phyloP scores from a whole-genome alignment of 2,797 vertebrate species.

The Squalus acanthias region DNA sequence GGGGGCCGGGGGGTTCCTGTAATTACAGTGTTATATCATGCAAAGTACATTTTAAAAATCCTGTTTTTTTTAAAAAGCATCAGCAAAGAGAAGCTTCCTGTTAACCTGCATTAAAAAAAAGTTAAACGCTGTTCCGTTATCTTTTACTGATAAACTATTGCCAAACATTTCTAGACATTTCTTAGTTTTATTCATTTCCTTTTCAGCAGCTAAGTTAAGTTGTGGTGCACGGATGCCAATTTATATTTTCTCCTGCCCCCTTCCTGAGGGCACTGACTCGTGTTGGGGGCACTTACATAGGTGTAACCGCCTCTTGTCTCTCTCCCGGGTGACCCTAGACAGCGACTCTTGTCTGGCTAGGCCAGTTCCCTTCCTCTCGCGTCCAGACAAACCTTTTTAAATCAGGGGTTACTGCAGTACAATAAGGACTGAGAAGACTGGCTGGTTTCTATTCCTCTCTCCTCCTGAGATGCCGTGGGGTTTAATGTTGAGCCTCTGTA shows the following conservation, averaged over 20 bases:
- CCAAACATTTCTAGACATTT: not conserved
- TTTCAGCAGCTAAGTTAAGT: not conserved
- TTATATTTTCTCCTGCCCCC: not conserved
- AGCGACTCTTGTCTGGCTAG: too few species aligned
- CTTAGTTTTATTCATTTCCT: not conserved
- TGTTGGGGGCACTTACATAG: not conserved
- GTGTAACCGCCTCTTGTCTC: not conserved
- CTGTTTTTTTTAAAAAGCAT: not conserved
- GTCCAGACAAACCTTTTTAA: not conserved
- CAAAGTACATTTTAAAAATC: not conserved
- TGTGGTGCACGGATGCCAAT: not conserved
- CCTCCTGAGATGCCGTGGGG: not conserved
- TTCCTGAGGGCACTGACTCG: not conserved
- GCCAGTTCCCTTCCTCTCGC: not conserved
- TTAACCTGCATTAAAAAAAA: not conserved
- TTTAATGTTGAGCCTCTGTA: not conserved
- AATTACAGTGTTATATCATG: conserved; percentile 6
- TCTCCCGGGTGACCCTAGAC: not conserved
- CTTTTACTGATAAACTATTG: conserved; percentile 27
- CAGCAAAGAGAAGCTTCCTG: not conserved
- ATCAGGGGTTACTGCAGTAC: not conserved
- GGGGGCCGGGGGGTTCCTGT: not conserved
- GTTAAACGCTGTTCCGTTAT: not conserved
- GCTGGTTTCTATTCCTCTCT: not conserved
- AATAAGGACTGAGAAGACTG: not conserved